Evolutionary conservation across 2,113 vertebrate species (phyloP).

Genomic region (Erythrocercus mccallii): DNA sequence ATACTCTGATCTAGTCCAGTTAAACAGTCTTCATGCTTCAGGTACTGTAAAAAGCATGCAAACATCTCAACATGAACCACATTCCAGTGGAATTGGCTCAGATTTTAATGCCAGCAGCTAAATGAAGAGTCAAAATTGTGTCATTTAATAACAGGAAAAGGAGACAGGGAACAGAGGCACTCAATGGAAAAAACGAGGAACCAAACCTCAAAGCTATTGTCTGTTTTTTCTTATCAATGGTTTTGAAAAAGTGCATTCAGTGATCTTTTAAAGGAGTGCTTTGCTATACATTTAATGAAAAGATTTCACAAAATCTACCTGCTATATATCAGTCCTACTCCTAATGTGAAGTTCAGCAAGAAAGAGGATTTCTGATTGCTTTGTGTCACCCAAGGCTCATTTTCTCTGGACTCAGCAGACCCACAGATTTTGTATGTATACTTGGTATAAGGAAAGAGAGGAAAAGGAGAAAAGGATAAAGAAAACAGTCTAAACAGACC

Average conservation of each 20-base stretch:
- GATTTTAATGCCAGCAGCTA: neutral
- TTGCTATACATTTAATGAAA: neutral
- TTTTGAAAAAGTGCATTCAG: neutral
- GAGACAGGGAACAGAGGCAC: neutral
- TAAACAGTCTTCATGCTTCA: neutral
- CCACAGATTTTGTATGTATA: neutral
- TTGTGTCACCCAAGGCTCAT: neutral
- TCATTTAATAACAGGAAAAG: neutral
- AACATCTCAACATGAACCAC: neutral
- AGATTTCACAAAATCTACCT: neutral
- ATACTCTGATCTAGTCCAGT: neutral
- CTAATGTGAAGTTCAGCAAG: neutral
- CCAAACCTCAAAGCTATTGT: neutral
- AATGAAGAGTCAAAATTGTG: neutral
- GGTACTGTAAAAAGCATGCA: neutral
- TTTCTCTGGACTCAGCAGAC: neutral
- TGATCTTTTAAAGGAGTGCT: neutral
- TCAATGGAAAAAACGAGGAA: neutral
- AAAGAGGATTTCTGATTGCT: neutral
- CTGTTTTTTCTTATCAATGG: neutral
- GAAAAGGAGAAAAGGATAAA: neutral
- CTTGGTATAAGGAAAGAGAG: neutral
- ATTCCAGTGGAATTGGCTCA: neutral
- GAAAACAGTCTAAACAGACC: neutral
- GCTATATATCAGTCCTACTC: neutral